Evolutionary conservation across 2,888 invertebrate species (phyloP).

Genomic region (Hipparchia semele): DNA sequence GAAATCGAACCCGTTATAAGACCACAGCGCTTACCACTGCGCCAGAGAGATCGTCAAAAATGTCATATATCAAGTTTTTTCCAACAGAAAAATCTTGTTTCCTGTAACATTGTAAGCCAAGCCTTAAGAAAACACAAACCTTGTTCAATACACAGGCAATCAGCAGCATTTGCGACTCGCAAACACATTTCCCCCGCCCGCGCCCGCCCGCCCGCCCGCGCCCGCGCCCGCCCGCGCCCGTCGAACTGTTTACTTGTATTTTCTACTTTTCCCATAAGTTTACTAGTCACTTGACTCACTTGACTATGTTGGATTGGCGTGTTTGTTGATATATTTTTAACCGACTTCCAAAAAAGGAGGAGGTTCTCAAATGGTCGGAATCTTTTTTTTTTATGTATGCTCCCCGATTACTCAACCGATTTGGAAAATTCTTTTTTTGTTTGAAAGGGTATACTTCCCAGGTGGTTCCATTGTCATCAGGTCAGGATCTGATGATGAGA

Average conservation of each 20-base stretch:
- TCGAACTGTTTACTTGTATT: slow-evolving; percentile 20
- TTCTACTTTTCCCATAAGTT: slow-evolving; percentile 12
- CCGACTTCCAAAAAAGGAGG: not conserved
- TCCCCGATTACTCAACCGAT: no score
- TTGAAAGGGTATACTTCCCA: no score
- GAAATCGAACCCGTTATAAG: no score
- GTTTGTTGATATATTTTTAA: slow-evolving; percentile 1
- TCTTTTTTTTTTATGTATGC: no score
- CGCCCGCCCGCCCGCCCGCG: no score
- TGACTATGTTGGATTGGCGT: not conserved
- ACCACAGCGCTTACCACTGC: no score
- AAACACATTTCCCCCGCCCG: slow-evolving; percentile 55
- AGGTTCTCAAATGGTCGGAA: no score
- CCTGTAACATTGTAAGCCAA: slow-evolving; percentile 4
- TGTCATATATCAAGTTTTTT: no score
- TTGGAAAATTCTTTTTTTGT: no score
- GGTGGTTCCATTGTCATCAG: no score
- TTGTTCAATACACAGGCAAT: slow-evolving; percentile 76
- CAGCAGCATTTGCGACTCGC: slow-evolving; percentile 74
- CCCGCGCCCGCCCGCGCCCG: slow-evolving; percentile 27
- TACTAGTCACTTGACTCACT: slow-evolving; percentile 7
- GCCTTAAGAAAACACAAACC: slow-evolving; percentile 64
- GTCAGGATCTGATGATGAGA: no score
- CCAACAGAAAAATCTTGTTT: not conserved
- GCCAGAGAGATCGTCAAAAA: no score